Evolutionary conservation across 2,888 invertebrate genomes (phyloP), one percentile per base, ranked within the genome.

Genomic region (Zygothrica quintamaculata): DNA sequence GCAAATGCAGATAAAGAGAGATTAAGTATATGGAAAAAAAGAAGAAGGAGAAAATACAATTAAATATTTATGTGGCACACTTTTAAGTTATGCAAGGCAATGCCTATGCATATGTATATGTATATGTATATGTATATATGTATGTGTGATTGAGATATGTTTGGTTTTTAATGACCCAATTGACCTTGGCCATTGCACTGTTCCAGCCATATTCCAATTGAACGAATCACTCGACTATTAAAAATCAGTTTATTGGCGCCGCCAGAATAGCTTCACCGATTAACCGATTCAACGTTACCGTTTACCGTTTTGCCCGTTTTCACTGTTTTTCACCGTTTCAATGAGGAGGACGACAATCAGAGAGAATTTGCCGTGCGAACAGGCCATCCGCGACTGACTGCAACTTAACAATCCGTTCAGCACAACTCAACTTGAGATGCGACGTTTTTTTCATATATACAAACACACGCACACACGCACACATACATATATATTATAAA

Each of bases 61-160:
- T 80, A 80, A 84, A 84, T 86, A 87, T 82, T 87, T 81, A 81
- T 84, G 68, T 80, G 86, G 81, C 84, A 87, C 87, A 81, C 84
- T 86, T 79, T 77, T 69, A 56, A 84, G 64, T 86, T 71, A 86
- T 84, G 86, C 86, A 86, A 81, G 86, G 80, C 70, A 64, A 73
- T 40, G 37, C 12, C 16, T 29, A 25, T 39, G 8, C 22, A 8
- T 29, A 18, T 52, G 11, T 44, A 1, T 50, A 1, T 9, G 29
- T 53, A 7, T 13, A 0, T 33, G 44, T 33, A 11, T 73, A 46
- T 72, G 56, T n/a, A n/a, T n/a, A n/a, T n/a, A n/a, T n/a, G n/a
- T n/a, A n/a, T n/a, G n/a, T n/a, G n/a, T n/a, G n/a, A n/a, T n/a
- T n/a, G n/a, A n/a, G n/a, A n/a, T n/a, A n/a, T n/a, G n/a, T n/a